A percentile compares a stretch with the other conserved stretches of the same genome.
Conservation (phyloP, 1,140 invertebrate genomes). For the Plutomurus gul region DNA sequence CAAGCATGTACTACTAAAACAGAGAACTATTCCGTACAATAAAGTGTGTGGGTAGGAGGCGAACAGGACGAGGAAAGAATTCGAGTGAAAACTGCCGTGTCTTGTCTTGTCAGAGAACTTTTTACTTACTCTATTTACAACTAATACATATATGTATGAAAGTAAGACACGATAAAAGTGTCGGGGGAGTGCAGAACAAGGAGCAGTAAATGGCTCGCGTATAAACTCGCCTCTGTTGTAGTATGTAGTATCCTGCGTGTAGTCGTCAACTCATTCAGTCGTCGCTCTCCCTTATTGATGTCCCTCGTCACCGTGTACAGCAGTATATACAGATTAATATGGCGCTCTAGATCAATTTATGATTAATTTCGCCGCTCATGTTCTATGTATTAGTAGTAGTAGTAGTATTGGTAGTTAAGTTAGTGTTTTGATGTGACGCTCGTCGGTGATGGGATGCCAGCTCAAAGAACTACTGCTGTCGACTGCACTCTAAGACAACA, state of each 20-base stretch:
- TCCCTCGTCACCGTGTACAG: background rate
- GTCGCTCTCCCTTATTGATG: background rate
- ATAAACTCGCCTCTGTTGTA: background rate
- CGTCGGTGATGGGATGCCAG: background rate
- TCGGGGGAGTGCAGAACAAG: background rate
- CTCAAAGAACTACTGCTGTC: background rate
- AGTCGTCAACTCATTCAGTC: background rate
- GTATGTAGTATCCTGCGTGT: background rate
- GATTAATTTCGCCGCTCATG: slow-evolving; percentile 43
- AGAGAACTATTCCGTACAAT: slow-evolving; percentile 24
- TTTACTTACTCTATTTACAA: slow-evolving; percentile 30
- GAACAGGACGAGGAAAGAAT: slow-evolving; percentile 8
- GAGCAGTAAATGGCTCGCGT: slow-evolving; percentile 9
- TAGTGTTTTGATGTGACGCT: background rate
- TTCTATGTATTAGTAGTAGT: background rate
- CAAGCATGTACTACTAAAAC: slow-evolving; percentile 29
- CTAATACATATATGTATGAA: slow-evolving; percentile 30
- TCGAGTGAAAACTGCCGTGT: background rate
- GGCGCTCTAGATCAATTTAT: slow-evolving; percentile 39
- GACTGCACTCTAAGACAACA: background rate
- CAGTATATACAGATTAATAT: slow-evolving; percentile 23
- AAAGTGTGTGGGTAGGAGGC: background rate
- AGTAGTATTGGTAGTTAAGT: background rate
- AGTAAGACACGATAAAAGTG: slow-evolving; percentile 27
- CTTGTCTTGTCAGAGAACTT: slow-evolving; percentile 19